A percentile compares a stretch with the other conserved stretches of the same genome.
Conservation (phyloP, 1,140 invertebrate species). For the Zophobas morio region DNA sequence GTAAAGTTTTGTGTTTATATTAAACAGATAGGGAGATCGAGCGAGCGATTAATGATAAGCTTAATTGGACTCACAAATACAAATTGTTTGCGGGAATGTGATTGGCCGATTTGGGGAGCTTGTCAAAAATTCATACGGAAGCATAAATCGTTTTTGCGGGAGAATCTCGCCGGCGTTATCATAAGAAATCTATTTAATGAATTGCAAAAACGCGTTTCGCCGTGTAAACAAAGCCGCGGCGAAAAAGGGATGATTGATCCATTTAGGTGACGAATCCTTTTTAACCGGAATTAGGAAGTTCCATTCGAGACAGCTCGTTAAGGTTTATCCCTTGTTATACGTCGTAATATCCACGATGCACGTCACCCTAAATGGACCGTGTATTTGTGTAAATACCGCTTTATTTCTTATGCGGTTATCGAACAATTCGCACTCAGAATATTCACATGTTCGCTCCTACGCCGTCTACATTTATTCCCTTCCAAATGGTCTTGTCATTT, state of each 20-base stretch:
- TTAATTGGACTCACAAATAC: slow-evolving; percentile 17
- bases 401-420: slow-evolving; percentile 34
- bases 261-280: slow-evolving; percentile 25
- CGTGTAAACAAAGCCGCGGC: slow-evolving; percentile 12
- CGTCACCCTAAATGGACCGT: slow-evolving; percentile 35
- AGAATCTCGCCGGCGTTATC: not conserved
- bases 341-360: slow-evolving; percentile 27
- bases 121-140: not conserved
- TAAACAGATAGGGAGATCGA: slow-evolving; percentile 23
- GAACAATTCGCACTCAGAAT: slow-evolving; percentile 21
- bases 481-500: slow-evolving; percentile 16
- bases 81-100: slow-evolving; percentile 11
- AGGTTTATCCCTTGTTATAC: slow-evolving; percentile 37
- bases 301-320: slow-evolving; percentile 32
- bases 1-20: slow-evolving; percentile 29
- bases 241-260: slow-evolving; percentile 21
- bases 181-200: slow-evolving; percentile 23
- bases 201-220: not conserved
- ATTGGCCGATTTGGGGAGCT: not conserved
- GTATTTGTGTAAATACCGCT: slow-evolving; percentile 36
- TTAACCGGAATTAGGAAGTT: slow-evolving; percentile 35
- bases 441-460: slow-evolving; percentile 39
- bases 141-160: not conserved
- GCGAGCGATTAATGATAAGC: slow-evolving; percentile 14
- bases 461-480: slow-evolving; percentile 20